Evolutionary conservation across 2,888 invertebrate species (phyloP).

Genomic region (Nebria salina): DNA sequence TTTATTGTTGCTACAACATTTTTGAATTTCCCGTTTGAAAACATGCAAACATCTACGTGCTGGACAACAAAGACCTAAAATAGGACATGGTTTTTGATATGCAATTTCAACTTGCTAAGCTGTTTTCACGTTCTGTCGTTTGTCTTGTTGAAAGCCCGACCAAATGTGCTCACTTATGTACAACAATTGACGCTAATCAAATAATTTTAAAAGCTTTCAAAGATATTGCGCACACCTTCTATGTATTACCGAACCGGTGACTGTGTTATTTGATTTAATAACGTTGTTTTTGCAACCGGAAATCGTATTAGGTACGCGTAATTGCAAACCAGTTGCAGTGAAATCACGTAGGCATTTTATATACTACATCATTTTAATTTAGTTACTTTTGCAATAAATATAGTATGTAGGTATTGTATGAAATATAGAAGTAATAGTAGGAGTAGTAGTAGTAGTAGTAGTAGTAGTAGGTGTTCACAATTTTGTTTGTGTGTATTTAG

Average conservation of each 20-base stretch:
- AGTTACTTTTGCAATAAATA: too few species aligned
- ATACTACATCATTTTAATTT: too few species aligned
- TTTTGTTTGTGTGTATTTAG: not conserved
- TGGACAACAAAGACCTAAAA: conserved; percentile 83
- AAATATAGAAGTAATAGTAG: too few species aligned
- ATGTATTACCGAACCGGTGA: not conserved
- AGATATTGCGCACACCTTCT: not conserved
- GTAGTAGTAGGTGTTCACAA: too few species aligned
- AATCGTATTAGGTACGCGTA: not conserved
- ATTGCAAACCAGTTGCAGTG: not conserved
- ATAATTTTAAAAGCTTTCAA: not conserved
- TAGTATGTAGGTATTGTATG: too few species aligned
- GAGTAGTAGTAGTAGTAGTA: too few species aligned
- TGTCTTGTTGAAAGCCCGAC: not conserved
- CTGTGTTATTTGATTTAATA: not conserved
- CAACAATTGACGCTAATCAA: not conserved
- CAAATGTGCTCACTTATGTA: not conserved
- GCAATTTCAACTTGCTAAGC: too few species aligned
- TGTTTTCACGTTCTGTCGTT: not conserved
- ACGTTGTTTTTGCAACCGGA: not conserved
- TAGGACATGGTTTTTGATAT: conserved; percentile 30
- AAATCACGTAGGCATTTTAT: too few species aligned
- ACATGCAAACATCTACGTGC: conserved; percentile 94
- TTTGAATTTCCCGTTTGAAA: conserved; percentile 93
- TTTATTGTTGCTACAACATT: conserved; percentile 82